These are phyloP conservation scores for Xestia rhomboidea DNA, from an alignment of 2,888 invertebrate species.

Conservation along the genomic window DNA sequence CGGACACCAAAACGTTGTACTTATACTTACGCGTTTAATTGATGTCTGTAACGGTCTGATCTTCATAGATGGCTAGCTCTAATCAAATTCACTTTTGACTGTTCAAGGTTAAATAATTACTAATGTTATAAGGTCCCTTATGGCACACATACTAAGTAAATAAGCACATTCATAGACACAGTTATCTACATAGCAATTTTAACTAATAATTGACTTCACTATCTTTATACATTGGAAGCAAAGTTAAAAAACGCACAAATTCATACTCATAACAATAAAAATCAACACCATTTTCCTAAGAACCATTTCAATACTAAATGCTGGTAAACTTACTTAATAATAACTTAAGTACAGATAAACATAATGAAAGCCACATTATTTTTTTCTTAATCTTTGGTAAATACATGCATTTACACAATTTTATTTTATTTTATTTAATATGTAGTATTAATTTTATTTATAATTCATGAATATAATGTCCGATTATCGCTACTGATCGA, in stretches of 20 bases:
- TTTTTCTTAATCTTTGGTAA: slow-evolving; percentile 10
- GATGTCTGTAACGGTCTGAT: no score
- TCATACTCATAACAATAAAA: neutral
- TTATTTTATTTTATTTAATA: slow-evolving; percentile 15
- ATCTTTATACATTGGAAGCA: slow-evolving; percentile 53
- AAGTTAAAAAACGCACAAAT: slow-evolving; percentile 31
- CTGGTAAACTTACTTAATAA: neutral
- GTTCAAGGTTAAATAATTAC: neutral
- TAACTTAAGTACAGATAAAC: slow-evolving; percentile 5
- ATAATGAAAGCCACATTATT: slow-evolving; percentile 8
- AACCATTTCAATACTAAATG: neutral
- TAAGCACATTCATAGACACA: slow-evolving; percentile 14
- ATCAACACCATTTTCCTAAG: neutral
- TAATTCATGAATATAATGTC: slow-evolving; percentile 8
- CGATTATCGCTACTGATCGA: slow-evolving; percentile 13
- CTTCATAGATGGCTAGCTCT: no score
- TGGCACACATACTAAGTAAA: slow-evolving; percentile 45
- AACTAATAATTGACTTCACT: slow-evolving; percentile 71
- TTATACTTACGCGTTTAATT: no score
- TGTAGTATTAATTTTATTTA: neutral
- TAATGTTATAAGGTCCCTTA: neutral
- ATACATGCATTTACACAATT: slow-evolving; percentile 5
- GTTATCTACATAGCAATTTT: slow-evolving; percentile 46
- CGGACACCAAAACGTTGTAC: no score
- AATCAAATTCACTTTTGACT: neutral